Evolutionary conservation across 2,113 vertebrate species (phyloP).

Genomic region (Callipepla californica): DNA sequence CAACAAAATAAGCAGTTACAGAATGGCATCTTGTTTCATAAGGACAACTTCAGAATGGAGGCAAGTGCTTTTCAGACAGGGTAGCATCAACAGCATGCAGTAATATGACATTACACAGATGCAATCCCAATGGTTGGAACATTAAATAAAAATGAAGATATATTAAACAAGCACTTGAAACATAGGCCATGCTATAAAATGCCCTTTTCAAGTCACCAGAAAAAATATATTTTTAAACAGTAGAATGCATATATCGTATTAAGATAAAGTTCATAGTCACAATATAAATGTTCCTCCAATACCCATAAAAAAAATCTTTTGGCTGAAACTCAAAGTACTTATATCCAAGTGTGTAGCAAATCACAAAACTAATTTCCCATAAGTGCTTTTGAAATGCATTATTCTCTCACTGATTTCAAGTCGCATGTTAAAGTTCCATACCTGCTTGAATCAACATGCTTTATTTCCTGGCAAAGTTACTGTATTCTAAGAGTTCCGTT

Average conservation of each 20-base stretch:
- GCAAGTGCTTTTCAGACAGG: conserved; percentile 57
- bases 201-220: conserved; percentile 44
- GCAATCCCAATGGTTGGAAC: conserved; percentile 46
- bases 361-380: background rate
- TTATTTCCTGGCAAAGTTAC: background rate
- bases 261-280: background rate
- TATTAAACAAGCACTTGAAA: conserved; percentile 27
- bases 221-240: background rate
- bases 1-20: conserved; percentile 55
- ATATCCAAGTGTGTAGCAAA: background rate
- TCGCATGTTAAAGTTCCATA: background rate
- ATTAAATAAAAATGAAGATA: conserved; percentile 34
- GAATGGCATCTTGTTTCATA: conserved; percentile 54
- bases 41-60: conserved; percentile 42
- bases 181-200: conserved; percentile 64
- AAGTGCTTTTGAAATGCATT: conserved; percentile 1
- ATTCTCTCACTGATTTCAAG: background rate
- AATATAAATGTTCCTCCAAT: background rate
- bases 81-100: conserved; percentile 55
- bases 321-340: background rate
- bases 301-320: background rate
- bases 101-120: conserved; percentile 39
- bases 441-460: background rate
- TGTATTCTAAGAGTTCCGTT: background rate
- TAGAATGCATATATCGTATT: conserved; percentile 4